Evolutionary conservation across 2,797 vertebrate genomes (phyloP).

Genomic region (Botia almorhae): DNA sequence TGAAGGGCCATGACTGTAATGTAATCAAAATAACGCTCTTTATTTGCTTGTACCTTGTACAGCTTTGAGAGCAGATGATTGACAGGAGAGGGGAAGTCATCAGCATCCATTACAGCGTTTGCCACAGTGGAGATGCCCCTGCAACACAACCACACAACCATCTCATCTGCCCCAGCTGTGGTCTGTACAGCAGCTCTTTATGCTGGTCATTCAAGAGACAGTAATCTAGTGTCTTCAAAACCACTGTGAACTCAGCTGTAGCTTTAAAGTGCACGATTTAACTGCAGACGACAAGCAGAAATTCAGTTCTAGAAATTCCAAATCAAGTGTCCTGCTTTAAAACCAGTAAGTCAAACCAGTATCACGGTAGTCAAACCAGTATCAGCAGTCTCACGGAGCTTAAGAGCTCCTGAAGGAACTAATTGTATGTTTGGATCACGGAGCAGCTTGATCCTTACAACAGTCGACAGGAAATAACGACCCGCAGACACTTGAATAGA

Average conservation of each 20-base stretch:
- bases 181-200: not conserved
- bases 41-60: constrained; percentile 77
- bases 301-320: not conserved
- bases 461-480: not conserved
- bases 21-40: constrained; percentile 25
- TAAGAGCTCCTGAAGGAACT: constrained; percentile 29
- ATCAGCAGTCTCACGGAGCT: not conserved
- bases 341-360: not conserved
- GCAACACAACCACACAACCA: constrained; percentile 27
- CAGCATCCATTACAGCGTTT: constrained; percentile 72
- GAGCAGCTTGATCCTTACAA: constrained; percentile 11
- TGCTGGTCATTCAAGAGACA: constrained; percentile 49
- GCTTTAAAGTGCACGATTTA: constrained; percentile 17
- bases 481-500: not conserved
- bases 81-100: constrained; percentile 76
- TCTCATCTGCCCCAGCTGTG: constrained; percentile 23
- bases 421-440: constrained; percentile 13
- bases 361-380: not conserved
- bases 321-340: not conserved
- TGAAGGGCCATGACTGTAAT: constrained; percentile 5
- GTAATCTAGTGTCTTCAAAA: constrained; percentile 4
- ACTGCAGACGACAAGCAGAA: constrained; percentile 16
- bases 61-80: constrained; percentile 82
- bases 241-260: constrained; percentile 9
- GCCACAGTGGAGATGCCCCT: constrained; percentile 80